Base-by-base conservation (phyloP, 2,113 vertebrate species). In the Boulengeromyrus knoepffleri region DNA sequence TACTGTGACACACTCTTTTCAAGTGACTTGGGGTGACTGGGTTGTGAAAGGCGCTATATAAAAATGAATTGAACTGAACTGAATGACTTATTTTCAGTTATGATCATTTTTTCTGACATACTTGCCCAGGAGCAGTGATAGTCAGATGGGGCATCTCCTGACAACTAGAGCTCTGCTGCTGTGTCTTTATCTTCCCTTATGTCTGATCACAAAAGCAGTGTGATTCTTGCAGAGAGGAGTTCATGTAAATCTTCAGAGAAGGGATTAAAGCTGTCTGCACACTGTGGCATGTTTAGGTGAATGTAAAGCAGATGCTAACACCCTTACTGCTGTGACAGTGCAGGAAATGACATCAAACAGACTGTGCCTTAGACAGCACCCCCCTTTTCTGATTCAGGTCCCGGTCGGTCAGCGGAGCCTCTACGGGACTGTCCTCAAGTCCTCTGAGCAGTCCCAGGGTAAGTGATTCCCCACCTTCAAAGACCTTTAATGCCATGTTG, bases 391-490 rank as follows among this genome's bases (percentile, higher is more conserved):
- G 19, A 52, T 56, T 47, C 92, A 98, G 97, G 94, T 98, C 97
- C 91, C 96, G 97, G 42, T 98, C 97, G 3, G 97, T 98, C 91
- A 98, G 97, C 24, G 97, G 97, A 90, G 97, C 97, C 0, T 98
- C 97, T 15, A 98, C 97, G 0, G 97, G 97, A 45, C 96, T 98
- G 46, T 98, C 97, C 46, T 97, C 97, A 92, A 98, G 97, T 90
- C 97, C 97, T 46, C 97, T 98, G 90, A 98, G 97, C 95, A 98
- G 97, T 94, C 97, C 97, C 83, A 95, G 97, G 97, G 97, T 98
- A 96, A 97, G 97, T 93, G 91, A 90, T 39, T 36, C 70, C 27
- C 70, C 12, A 6, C 36, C 36, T 80, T 17, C 5, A 6, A 39
- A 19, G 31, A 36, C 74, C 39, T 80, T 80, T 19, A 80, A 80